Evolutionary conservation across 2,888 invertebrate genomes (phyloP), one percentile per base, ranked within the genome.

Genomic region (Pycnomerus fuliginosus): DNA sequence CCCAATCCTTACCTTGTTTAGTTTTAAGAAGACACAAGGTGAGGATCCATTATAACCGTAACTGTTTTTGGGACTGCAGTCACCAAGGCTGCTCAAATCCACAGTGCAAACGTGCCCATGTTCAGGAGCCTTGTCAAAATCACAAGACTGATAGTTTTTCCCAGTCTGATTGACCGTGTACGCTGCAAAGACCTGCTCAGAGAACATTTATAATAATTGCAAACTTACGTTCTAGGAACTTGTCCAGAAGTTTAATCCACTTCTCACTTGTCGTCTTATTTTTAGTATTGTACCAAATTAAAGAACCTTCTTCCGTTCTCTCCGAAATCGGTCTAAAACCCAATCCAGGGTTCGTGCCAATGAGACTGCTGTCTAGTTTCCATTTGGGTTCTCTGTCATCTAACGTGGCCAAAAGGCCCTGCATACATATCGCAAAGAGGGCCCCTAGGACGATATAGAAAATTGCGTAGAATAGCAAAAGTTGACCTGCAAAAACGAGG

Each of bases 381-480:
- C 85, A 94, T 55, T 77, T 84, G 0, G 96, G 96, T 51, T 76
- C 76, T n/a, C 77, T 70, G 1, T 79, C 69, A 51, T 83, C 79
- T 46, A 95, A 65, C 0, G 87, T 83, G 27, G 82, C 74, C 59
- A 89, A 76, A 56, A 98, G 79, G 1, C 87, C 87, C 46, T 87
- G 84, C 81, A 95, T 83, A 71, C 94, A 93, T 35, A 90, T 81
- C 1, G 87, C 80, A 71, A 94, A 96, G 63, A 97, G 75, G 3
- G 86, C 82, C 10, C 87, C 87, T 67, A 98, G 76, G 43, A 83
- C 81, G 31, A 82, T 76, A 75, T 94, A 97, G 79, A 96, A 97
- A 52, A 92, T 79, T 28, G 80, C 52, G 76, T 97, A 98, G 78
- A 97, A 98, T 0, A 85, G 53, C 13, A 87, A 65, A 47, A 94